Conservation (phyloP, 2,797 vertebrate species). For the Cyclura pinguis region DNA sequence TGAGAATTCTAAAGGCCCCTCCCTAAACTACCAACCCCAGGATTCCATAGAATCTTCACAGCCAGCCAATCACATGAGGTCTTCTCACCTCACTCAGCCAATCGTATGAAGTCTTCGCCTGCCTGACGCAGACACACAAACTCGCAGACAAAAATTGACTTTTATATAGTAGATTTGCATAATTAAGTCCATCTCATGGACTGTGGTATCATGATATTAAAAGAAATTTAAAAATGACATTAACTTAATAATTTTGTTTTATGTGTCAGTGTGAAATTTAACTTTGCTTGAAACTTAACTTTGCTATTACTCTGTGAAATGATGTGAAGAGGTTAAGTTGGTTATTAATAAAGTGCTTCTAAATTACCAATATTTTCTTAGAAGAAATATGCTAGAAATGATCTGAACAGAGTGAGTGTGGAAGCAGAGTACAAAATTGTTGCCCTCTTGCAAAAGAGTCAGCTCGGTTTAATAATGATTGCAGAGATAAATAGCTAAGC, state of each 20-base stretch:
- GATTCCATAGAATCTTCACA: too few relatives aligned
- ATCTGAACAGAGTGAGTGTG: background rate
- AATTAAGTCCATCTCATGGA: slow-evolving; percentile 19
- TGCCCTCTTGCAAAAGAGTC: slow-evolving; percentile 23
- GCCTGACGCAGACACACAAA: too few relatives aligned
- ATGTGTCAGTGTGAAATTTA: background rate
- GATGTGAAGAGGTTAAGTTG: background rate
- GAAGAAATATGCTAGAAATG: slow-evolving; percentile 15
- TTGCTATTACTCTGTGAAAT: slow-evolving; percentile 5
- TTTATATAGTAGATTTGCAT: background rate
- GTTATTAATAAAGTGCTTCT: background rate
- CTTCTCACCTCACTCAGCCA: too few relatives aligned
- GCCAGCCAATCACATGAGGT: too few relatives aligned
- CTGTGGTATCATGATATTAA: background rate
- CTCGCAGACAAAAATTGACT: too few relatives aligned
- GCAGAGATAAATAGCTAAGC: slow-evolving; percentile 27
- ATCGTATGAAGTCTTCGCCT: too few relatives aligned
- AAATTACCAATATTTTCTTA: slow-evolving; percentile 12
- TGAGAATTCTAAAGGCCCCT: too few relatives aligned
- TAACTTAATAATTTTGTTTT: slow-evolving; percentile 39
- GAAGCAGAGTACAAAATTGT: background rate
- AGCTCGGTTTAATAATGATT: slow-evolving; percentile 46
- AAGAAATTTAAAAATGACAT: background rate
- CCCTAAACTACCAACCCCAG: too few relatives aligned
- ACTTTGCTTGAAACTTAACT: background rate